Evolutionary conservation across 2,113 vertebrate species (phyloP).

Genomic region (Loxodonta africana): DNA sequence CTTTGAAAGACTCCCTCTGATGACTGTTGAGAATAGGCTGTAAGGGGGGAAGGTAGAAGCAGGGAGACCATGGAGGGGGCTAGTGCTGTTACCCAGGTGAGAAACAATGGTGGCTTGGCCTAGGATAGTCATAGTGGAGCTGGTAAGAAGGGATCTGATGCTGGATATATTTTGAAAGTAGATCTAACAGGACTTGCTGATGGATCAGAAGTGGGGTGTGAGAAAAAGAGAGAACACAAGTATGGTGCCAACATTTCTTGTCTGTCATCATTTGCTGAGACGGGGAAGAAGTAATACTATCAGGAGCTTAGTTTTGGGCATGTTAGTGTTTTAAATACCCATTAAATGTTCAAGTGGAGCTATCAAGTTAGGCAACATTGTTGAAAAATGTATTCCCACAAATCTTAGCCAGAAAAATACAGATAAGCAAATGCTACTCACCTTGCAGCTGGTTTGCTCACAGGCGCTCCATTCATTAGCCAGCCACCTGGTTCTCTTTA

Average conservation of each 20-base stretch:
- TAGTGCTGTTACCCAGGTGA: neutral
- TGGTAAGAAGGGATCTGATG: fast-evolving
- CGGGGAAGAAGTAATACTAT: neutral
- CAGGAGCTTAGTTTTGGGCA: neutral
- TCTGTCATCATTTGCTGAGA: neutral
- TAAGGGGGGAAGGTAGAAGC: neutral
- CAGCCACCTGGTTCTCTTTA: neutral
- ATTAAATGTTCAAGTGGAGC: neutral
- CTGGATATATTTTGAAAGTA: neutral
- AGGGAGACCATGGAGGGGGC: neutral
- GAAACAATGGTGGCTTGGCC: too few relatives aligned
- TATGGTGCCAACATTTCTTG: neutral
- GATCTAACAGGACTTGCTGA: neutral
- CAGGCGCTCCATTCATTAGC: neutral
- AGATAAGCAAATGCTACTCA: neutral
- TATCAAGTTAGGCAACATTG: neutral
- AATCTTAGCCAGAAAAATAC: neutral
- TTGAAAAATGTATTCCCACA: neutral
- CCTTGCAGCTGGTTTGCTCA: neutral
- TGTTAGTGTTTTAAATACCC: neutral
- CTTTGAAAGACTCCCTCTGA: neutral
- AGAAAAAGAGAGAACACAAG: neutral
- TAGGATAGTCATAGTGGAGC: neutral
- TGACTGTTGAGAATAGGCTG: neutral
- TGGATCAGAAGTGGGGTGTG: neutral